phyloP scores from a whole-genome alignment of 2,113 vertebrate species.

The Ploceus nigricollis region DNA sequence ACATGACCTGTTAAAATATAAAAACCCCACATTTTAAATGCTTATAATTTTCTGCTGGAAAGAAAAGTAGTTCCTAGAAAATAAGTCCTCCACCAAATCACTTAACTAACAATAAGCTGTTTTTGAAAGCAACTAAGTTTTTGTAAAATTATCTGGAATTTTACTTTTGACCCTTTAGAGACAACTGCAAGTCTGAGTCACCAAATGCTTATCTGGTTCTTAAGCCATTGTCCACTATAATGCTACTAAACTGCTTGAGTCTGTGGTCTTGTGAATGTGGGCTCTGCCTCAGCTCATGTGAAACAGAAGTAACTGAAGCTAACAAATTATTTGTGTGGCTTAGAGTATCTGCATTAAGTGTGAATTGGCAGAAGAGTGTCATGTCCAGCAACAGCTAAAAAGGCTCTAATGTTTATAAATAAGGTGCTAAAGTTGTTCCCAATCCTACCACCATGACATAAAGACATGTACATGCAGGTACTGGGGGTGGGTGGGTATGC shows the following conservation, averaged over 20 bases:
- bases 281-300: not conserved
- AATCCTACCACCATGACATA: not conserved
- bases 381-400: not conserved
- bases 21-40: not conserved
- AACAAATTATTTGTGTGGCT: not conserved
- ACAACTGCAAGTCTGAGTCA: not conserved
- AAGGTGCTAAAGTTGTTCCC: not conserved
- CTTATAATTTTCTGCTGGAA: not conserved
- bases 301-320: not conserved
- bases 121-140: not conserved
- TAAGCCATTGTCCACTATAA: not conserved
- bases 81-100: not conserved
- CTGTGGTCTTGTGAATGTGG: not conserved
- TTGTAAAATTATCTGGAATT: not conserved
- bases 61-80: not conserved
- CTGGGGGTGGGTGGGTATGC: not conserved
- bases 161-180: not conserved
- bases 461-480: not conserved
- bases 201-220: not conserved
- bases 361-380: not conserved
- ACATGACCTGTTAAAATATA: conserved; percentile 86
- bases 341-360: not conserved
- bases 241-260: not conserved
- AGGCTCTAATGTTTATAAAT: not conserved
- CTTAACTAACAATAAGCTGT: not conserved